Evolutionary conservation across 1,140 invertebrate species (phyloP).

Genomic region (Cotesia typhae): DNA sequence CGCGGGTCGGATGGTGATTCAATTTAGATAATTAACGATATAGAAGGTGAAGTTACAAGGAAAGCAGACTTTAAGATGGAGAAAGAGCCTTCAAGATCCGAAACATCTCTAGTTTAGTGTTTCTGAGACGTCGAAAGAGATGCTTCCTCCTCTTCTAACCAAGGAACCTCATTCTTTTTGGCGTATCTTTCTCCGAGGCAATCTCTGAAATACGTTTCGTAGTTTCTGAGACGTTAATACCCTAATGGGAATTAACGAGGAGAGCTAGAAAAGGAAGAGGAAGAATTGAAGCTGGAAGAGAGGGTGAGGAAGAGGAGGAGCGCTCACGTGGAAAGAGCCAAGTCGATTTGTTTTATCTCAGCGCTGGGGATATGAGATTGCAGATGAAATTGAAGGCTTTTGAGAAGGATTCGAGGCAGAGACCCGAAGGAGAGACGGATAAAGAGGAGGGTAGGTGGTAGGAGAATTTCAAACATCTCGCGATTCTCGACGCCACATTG

Average conservation of each 20-base stretch:
- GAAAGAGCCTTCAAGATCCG: background rate
- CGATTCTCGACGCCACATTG: conserved; percentile 26
- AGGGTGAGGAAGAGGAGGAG: too few species aligned
- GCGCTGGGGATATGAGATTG: background rate
- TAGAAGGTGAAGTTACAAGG: conserved; percentile 34
- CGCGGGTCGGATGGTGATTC: conserved; percentile 38
- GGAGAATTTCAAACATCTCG: conserved; percentile 26
- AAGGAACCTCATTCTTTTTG: background rate
- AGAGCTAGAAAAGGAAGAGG: too few species aligned
- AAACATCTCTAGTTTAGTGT: too few species aligned
- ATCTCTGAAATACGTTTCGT: too few species aligned
- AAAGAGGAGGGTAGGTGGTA: background rate
- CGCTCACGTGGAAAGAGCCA: conserved; percentile 27
- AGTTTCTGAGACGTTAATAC: conserved; percentile 33
- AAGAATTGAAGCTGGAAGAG: too few species aligned
- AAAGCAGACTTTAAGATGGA: conserved; percentile 13
- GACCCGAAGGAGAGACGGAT: background rate
- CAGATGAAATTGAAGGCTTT: background rate
- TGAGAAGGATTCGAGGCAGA: background rate
- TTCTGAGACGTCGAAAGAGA: background rate
- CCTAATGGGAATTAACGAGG: background rate
- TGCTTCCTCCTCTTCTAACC: background rate
- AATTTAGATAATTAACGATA: conserved; percentile 54
- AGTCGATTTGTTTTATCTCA: conserved; percentile 34
- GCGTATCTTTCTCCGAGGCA: too few species aligned